A percentile compares a stretch with the other conserved stretches of the same genome.
phyloP scores from a whole-genome alignment of 2,888 invertebrate genomes.

The Heliconius ismenius region DNA sequence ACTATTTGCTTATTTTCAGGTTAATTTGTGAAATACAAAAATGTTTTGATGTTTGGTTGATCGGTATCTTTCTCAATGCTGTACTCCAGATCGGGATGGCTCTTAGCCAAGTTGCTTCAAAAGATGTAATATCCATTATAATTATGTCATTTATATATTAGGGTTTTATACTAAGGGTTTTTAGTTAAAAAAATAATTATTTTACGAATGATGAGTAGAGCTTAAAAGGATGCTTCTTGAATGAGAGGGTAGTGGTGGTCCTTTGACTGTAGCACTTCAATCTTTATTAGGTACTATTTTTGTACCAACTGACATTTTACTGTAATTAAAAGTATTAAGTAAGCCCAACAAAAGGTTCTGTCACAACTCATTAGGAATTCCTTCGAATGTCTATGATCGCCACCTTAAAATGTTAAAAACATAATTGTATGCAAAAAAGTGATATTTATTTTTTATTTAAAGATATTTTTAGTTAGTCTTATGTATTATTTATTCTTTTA shows the following conservation, averaged over 20 bases:
- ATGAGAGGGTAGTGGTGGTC: too few relatives aligned
- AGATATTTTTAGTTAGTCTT: not conserved
- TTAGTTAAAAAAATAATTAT: too few relatives aligned
- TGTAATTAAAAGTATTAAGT: not conserved
- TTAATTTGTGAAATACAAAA: constrained; percentile 42
- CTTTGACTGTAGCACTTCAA: too few relatives aligned
- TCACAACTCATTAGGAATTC: too few relatives aligned
- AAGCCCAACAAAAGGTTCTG: too few relatives aligned
- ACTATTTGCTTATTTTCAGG: constrained; percentile 37
- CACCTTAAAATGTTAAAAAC: not conserved
- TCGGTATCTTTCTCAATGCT: constrained; percentile 42
- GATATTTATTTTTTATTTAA: too few relatives aligned
- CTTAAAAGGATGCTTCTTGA: too few relatives aligned
- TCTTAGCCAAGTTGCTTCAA: constrained; percentile 40
- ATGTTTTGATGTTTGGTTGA: constrained; percentile 46
- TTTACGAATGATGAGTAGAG: too few relatives aligned
- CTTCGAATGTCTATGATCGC: too few relatives aligned
- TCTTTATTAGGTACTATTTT: too few relatives aligned
- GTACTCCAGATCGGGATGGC: constrained; percentile 44
- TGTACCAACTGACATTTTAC: not conserved
- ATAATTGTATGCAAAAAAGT: not conserved
- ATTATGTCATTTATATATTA: too few relatives aligned
- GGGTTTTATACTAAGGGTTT: too few relatives aligned
- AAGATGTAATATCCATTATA: constrained; percentile 31
- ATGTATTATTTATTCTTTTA: constrained; percentile 1